Evolutionary conservation across 2,113 vertebrate species (phyloP).

Genomic region (Ranitomeya variabilis): DNA sequence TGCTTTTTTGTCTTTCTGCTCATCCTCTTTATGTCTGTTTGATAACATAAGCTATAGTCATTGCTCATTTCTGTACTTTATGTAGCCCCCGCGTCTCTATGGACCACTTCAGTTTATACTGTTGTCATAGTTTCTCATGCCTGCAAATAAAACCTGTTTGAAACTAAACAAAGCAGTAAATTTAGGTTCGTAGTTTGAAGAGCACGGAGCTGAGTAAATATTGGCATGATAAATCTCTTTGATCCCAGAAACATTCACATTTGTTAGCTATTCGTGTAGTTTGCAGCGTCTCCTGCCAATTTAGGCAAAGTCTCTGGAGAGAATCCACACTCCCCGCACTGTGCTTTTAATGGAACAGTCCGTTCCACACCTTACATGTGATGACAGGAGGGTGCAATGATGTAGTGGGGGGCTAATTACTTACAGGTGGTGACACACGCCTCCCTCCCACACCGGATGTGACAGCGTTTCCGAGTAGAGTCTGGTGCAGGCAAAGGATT

Average conservation of each 20-base stretch:
- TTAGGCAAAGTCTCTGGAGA: not conserved
- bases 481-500: constrained; percentile 85
- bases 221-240: not conserved
- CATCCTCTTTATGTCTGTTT: not conserved
- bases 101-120: not conserved
- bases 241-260: constrained; percentile 2
- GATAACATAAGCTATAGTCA: no score
- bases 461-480: constrained; percentile 92
- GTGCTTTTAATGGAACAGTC: constrained; percentile 23
- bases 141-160: not conserved
- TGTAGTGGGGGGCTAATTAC: constrained; percentile 60
- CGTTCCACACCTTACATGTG: constrained; percentile 28
- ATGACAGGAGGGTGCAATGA: constrained; percentile 36
- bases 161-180: constrained; percentile 3
- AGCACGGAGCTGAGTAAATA: constrained; percentile 37
- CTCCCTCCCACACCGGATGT: constrained; percentile 88
- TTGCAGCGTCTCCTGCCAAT: constrained; percentile 14
- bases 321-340: not conserved
- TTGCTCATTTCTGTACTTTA: not conserved
- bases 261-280: not conserved
- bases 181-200: not conserved
- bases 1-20: not conserved
- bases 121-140: not conserved
- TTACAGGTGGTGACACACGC: constrained; percentile 85
- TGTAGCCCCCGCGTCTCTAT: not conserved